These are phyloP conservation scores for Lasaia peninsularis DNA, from an alignment of 1,140 invertebrate species.

Conservation along the genomic window DNA sequence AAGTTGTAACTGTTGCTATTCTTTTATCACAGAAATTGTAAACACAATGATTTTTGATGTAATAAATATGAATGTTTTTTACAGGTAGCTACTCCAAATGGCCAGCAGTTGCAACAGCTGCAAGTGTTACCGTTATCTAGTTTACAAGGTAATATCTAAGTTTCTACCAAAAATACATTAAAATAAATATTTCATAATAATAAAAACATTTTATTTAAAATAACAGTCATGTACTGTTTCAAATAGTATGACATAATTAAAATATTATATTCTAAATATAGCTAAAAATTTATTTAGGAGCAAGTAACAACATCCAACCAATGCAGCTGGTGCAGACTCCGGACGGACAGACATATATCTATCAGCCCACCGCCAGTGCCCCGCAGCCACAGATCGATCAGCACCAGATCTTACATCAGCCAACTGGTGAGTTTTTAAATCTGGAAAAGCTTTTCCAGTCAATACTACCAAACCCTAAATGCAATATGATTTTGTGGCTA, in stretches of 20 bases:
- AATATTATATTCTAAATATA: neutral
- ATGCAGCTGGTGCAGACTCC: conserved; percentile 92
- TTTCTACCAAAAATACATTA: no score
- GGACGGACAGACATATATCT: conserved; percentile 96
- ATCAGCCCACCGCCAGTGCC: conserved; percentile 81
- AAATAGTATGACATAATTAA: no score
- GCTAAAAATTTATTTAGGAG: conserved; percentile 29
- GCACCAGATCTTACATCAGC: conserved; percentile 62
- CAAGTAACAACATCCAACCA: conserved; percentile 58
- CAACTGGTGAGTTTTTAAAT: conserved; percentile 39
- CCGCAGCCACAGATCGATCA: conserved; percentile 61
- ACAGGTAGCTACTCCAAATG: conserved; percentile 66
- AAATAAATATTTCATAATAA: no score
- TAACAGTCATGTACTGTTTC: no score
- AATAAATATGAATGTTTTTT: conserved; percentile 21
- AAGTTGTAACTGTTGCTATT: no score
- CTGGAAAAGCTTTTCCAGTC: no score
- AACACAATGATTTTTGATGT: no score
- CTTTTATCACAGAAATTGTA: no score
- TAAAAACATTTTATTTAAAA: no score
- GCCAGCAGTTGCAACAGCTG: conserved; percentile 65
- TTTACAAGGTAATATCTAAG: conserved; percentile 64
- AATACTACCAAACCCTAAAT: no score
- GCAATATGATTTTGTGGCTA: no score
- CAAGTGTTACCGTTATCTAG: conserved; percentile 71